phyloP scores from a whole-genome alignment of 2,113 vertebrate genomes.

The Stictonetta naevosa region DNA sequence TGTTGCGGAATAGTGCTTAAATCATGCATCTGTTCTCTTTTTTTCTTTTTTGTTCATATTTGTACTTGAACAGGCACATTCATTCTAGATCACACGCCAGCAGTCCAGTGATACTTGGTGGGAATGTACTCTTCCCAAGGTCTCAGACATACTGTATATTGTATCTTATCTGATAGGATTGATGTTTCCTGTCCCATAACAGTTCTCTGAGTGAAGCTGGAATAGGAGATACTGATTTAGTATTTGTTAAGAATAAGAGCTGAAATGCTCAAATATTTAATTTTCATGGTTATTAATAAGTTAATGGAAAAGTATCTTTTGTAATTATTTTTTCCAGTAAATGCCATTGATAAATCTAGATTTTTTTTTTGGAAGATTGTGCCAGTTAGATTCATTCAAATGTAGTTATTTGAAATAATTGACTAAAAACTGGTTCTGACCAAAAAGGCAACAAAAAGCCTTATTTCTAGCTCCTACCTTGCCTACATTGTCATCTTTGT shows the following conservation, averaged over 20 bases:
- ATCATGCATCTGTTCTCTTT: too few species aligned
- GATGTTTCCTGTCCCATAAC: not conserved
- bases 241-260: fast-evolving
- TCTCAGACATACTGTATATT: not conserved
- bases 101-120: not conserved
- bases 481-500: not conserved
- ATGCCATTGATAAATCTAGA: not conserved
- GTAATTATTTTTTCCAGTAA: not conserved
- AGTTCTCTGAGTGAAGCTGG: not conserved
- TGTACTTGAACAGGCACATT: not conserved
- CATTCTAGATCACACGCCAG: not conserved
- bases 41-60: not conserved
- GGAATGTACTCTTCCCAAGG: not conserved
- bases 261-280: not conserved
- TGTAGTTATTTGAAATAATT: not conserved
- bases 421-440: not conserved
- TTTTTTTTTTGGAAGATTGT: not conserved
- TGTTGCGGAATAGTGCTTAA: too few species aligned
- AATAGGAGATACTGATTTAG: not conserved
- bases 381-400: not conserved
- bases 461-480: not conserved
- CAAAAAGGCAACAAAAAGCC: not conserved
- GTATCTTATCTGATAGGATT: not conserved
- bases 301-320: not conserved
- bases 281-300: not conserved